Base-by-base conservation (phyloP, 2,888 invertebrate genomes). In the Tridacna crocea region DNA sequence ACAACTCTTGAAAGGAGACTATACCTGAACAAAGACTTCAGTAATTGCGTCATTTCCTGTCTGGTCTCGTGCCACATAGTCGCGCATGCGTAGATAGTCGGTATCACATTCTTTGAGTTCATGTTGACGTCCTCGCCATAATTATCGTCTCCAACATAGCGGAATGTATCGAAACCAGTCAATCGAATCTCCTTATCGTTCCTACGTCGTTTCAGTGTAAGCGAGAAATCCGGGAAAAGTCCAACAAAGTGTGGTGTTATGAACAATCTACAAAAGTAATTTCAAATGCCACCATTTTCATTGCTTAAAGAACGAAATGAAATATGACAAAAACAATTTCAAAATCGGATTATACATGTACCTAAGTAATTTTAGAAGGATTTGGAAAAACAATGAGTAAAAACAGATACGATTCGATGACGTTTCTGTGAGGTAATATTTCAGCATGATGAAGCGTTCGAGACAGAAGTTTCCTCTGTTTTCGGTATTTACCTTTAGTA, bases 51-150 rank as follows among this genome's bases (percentile, higher is more conserved):
- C 91, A 92, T 92, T 87, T 92, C 92, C 82, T 98, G 98, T 94
- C 97, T 97, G 27, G 98, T 99, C 95, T 99, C 99, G 95, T 99
- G 99, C 99, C 99, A 99, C 99, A 99, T 99, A 90, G 99, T 99
- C 72, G 97, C 97, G 95, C 99, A 99, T 61, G 98, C 98, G 94
- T 98, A 99, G 90, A 99, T 98, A 94, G 89, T 90, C 24, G 92
- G 92, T 46, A 88, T 87, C 11, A 88, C 84, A 72, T 87, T 86
- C 17, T 83, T 82, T 26, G 63, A 27, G 58, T 79, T 72, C 0
- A 80, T 76, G 19, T 76, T 78, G 2, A 84, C 84, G 48, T 87
- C 87, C 48, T 87, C 84, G 13, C 80, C 86, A 58, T 85, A 88
- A 3, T 79, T 80, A 13, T 91, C 90, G 12, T 91, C 90, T 0